Evolutionary conservation across 2,888 invertebrate genomes (phyloP).

Genomic region (Pelosia muscerda): DNA sequence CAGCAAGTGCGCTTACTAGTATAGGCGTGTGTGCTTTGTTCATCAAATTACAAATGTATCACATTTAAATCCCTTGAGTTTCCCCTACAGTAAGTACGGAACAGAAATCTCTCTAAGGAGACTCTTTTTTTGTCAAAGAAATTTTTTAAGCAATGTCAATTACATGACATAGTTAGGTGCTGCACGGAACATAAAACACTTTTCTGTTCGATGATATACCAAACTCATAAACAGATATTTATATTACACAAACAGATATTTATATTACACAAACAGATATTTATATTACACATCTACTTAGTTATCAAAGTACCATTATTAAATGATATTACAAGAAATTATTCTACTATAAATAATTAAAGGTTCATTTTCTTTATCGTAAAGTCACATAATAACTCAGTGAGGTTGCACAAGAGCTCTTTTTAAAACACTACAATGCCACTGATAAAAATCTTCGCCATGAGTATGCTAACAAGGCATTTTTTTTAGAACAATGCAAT

Average conservation of each 20-base stretch:
- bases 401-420: not conserved
- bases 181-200: no score
- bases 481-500: constrained; percentile 3
- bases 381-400: not conserved
- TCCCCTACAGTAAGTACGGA: no score
- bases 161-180: no score
- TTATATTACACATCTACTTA: not conserved
- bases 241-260: not conserved
- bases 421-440: not conserved
- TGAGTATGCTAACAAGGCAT: not conserved
- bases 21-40: no score
- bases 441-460: not conserved
- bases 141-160: no score
- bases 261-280: not conserved
- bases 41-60: no score
- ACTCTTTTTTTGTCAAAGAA: not conserved
- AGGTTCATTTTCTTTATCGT: not conserved
- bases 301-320: not conserved
- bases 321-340: no score
- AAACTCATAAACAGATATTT: not conserved
- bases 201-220: no score
- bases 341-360: not conserved
- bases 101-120: not conserved
- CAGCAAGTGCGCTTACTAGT: no score
- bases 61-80: no score